Conservation (phyloP, 2,113 vertebrate species). For the Mola mola region DNA sequence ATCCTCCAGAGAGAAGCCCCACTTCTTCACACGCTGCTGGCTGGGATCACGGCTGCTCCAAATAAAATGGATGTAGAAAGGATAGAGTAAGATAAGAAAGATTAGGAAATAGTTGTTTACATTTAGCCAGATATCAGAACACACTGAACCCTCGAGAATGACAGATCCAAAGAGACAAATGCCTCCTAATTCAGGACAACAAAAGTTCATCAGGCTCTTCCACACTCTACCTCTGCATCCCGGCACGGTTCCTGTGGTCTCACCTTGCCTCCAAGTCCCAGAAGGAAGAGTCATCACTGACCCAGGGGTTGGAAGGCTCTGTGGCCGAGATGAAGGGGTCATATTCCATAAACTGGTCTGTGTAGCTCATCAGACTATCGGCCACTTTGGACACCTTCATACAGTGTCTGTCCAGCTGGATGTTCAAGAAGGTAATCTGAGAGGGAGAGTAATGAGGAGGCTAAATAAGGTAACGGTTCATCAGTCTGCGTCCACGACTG, state of each 20-base stretch:
- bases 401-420: conserved; percentile 95
- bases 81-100: neutral
- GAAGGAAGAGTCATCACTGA: conserved; percentile 88
- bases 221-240: no score
- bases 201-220: no score
- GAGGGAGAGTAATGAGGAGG: conserved; percentile 45
- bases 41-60: conserved; percentile 89
- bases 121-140: no score
- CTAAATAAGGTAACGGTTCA: conserved; percentile 54
- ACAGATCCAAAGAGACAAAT: no score
- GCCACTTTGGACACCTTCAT: conserved; percentile 99
- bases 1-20: conserved; percentile 95
- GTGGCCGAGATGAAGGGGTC: conserved; percentile 89
- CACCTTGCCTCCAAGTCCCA: conserved; percentile 96
- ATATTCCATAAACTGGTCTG: conserved; percentile 93
- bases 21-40: conserved; percentile 93
- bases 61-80: conserved; percentile 3
- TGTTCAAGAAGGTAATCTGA: conserved; percentile 93
- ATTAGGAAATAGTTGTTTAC: neutral
- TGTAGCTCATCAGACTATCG: conserved; percentile 93
- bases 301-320: conserved; percentile 96
- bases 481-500: conserved; percentile 37
- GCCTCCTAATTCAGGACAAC: conserved; percentile 14
- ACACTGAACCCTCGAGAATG: no score
- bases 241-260: no score